Conservation (phyloP, 2,888 invertebrate genomes). For the Caenorhabditis parvicauda region DNA sequence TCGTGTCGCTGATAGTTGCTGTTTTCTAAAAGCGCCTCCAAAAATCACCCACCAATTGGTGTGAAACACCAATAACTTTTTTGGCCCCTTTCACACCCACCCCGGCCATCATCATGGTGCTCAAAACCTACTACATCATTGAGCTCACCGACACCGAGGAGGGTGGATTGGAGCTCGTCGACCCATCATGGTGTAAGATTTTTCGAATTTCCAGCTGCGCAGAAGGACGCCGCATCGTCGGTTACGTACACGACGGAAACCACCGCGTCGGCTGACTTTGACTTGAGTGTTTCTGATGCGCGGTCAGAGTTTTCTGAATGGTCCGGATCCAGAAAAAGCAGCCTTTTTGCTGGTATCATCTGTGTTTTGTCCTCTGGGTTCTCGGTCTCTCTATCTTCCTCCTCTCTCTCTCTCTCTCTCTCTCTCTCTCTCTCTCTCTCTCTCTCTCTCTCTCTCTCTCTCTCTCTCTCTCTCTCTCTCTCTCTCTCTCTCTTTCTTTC, state of each 20-base stretch:
- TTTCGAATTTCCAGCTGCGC: conserved; percentile 39
- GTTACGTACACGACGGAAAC: conserved; percentile 39
- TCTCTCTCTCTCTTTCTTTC: too few species aligned
- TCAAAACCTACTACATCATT: conserved; percentile 58
- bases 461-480: too few species aligned
- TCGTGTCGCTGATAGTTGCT: too few species aligned
- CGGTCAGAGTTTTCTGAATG: conserved; percentile 61
- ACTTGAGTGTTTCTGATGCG: conserved; percentile 49
- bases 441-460: too few species aligned
- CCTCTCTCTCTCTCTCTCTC: too few species aligned
- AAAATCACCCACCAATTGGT: background rate
- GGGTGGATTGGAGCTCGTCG: conserved; percentile 62
- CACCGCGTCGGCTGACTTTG: conserved; percentile 36
- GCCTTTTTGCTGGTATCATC: conserved; percentile 40
- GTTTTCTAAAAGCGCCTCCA: background rate
- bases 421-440: too few species aligned
- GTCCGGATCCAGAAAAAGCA: conserved; percentile 52
- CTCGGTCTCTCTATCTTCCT: too few species aligned
- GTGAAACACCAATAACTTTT: background rate
- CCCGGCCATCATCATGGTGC: conserved; percentile 45
- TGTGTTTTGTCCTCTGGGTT: background rate
- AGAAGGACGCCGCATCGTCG: conserved; percentile 38
- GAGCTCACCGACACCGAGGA: conserved; percentile 61
- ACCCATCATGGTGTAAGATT: conserved; percentile 62
- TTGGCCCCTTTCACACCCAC: background rate